phyloP scores from a whole-genome alignment of 92 coral and sea anemone genomes.

The Phenganax stokvisi region DNA sequence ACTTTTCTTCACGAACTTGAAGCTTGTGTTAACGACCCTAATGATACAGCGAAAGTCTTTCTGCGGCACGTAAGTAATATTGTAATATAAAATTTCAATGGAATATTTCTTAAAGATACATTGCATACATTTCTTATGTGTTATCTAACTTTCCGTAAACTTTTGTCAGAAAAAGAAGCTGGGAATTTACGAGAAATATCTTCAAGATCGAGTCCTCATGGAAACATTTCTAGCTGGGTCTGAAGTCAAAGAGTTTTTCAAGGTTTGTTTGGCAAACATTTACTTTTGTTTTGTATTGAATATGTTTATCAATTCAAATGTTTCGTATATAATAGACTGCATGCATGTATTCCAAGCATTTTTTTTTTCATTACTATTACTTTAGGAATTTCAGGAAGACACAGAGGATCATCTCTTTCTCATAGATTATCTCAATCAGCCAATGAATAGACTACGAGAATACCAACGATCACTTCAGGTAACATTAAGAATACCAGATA shows the following conservation, averaged over 20 bases:
- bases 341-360: neutral
- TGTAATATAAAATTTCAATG: neutral
- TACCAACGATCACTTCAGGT: constrained; percentile 75
- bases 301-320: neutral
- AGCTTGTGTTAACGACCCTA: constrained; percentile 76
- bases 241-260: constrained; percentile 69
- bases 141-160: neutral
- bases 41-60: constrained; percentile 68
- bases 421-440: constrained; percentile 70
- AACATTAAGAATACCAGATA: neutral
- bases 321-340: neutral
- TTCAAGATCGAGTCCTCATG: constrained; percentile 74
- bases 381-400: constrained; percentile 94
- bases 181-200: constrained; percentile 66
- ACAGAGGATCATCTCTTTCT: constrained; percentile 62
- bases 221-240: constrained; percentile 56
- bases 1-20: constrained; percentile 81
- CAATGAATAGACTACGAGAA: constrained; percentile 68
- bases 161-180: constrained; percentile 67
- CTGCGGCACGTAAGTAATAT: constrained; percentile 66
- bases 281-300: neutral
- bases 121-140: no score
- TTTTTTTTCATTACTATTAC: neutral
- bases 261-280: constrained; percentile 47
- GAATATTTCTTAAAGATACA: no score